phyloP scores from a whole-genome alignment of 2,888 invertebrate genomes.

The Calameuta idolon region DNA sequence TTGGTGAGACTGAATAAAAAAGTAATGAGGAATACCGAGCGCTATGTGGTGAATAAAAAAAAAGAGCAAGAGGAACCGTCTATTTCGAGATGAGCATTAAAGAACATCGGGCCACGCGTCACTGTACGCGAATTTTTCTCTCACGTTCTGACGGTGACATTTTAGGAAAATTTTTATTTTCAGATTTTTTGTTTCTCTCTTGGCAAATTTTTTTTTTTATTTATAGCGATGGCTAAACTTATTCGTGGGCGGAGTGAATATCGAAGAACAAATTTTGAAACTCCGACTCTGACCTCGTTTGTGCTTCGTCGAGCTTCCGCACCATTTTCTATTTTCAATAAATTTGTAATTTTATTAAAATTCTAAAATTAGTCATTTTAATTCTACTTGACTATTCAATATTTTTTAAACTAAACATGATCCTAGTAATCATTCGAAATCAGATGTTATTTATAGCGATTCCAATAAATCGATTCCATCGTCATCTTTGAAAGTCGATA shows the following conservation, averaged over 20 bases:
- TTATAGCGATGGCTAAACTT: not conserved
- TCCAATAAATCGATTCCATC: too few species aligned
- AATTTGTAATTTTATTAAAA: not conserved
- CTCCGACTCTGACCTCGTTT: not conserved
- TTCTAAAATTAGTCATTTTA: not conserved
- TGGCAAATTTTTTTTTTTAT: not conserved
- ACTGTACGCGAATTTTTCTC: not conserved
- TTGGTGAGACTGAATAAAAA: conserved; percentile 6
- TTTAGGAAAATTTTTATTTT: not conserved
- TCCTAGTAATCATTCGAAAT: not conserved
- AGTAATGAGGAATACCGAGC: not conserved
- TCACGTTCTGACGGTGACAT: not conserved
- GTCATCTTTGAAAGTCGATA: too few species aligned
- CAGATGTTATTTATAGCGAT: not conserved
- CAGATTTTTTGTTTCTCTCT: not conserved
- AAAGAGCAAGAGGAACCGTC: not conserved
- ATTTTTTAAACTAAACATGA: not conserved
- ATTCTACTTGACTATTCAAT: not conserved
- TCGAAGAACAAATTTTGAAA: too few species aligned
- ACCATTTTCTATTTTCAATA: not conserved
- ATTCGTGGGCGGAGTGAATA: not conserved
- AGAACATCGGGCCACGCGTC: not conserved
- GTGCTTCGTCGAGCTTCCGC: not conserved
- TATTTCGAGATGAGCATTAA: not conserved
- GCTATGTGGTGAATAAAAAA: not conserved